Evolutionary conservation across 2,113 vertebrate genomes (phyloP), one percentile per base, ranked within the genome.

Genomic region (Passer montanus): DNA sequence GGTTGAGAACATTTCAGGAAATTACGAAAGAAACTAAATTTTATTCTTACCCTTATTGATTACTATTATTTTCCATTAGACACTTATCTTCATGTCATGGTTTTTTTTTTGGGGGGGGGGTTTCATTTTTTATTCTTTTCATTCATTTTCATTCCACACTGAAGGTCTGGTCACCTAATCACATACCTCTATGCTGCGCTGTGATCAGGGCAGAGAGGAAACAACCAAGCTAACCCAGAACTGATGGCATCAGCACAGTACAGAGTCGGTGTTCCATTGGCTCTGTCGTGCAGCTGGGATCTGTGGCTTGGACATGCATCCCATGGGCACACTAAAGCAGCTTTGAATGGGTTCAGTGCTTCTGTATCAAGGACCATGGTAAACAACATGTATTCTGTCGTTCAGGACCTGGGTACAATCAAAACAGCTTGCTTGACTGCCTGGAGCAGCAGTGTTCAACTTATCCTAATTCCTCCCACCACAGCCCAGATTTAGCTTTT

Each of bases 131-230:
- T 20, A 13, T 58, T 47, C 15, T 70, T 81, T 73, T 68, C 33
- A 72, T 50, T 44, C 2, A 28, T 72, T 90, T 66, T 88, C n/a
- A 15, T 47, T 60, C 58, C 58, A 16, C 26, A 20, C 20, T 49
- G 24, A 31, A 35, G 17, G 24, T 68, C 30, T 80, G 26, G 30
- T 76, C 19, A 47, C 15, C 46, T 67, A 35, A 73, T n/a, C 37
- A 37, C 0, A 3, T 31, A 46, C 26, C 28, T 46, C 4, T 33
- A 18, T 15, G 23, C 46, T 83, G 17, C 73, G 35, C n/a, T 7
- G 13, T 39, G n/a, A 28, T 13, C 0, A 0, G 23, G 21, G 49
- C n/a, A 69, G 13, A 9, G 1, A 50, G 28, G 62, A 92, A 94
- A 37, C 8, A 58, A 69, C 22, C 3, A 35, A 33, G 11, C 10